A percentile compares a stretch with the other conserved stretches of the same genome.
Evolutionary conservation across 2,113 vertebrate genomes (phyloP).

Genomic region (Myxocyprinus asiaticus): DNA sequence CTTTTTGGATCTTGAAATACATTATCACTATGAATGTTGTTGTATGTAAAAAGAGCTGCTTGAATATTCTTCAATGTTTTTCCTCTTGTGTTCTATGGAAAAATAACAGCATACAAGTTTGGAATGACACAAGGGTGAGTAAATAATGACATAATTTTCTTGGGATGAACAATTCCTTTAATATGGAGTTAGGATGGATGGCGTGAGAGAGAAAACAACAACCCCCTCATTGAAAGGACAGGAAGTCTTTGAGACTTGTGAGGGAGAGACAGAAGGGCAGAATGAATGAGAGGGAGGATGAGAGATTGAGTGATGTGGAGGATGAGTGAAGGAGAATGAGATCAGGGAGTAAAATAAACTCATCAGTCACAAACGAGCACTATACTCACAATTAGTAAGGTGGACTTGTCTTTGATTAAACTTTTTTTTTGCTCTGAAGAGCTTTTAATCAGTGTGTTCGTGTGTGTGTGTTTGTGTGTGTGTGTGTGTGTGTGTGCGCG

Average conservation of each 20-base stretch:
- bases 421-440: neutral
- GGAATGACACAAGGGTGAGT: neutral
- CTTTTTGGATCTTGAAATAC: too few species aligned
- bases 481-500: too few species aligned
- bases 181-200: constrained; percentile 9
- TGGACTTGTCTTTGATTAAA: constrained; percentile 37
- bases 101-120: too few species aligned
- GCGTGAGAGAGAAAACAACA: neutral
- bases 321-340: neutral
- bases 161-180: neutral
- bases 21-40: too few species aligned
- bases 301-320: neutral
- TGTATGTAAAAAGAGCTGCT: too few species aligned
- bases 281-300: too few species aligned
- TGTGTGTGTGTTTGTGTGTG: too few species aligned
- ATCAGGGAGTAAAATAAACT: constrained; percentile 28
- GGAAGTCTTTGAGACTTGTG: constrained; percentile 1
- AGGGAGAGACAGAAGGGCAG: neutral
- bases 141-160: neutral
- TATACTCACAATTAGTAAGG: constrained; percentile 30
- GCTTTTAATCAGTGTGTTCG: constrained; percentile 17
- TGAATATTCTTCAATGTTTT: too few species aligned
- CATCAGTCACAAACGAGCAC: constrained; percentile 24
- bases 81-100: too few species aligned
- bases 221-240: constrained; percentile 1